Evolutionary conservation across 1,140 invertebrate species (phyloP).

Genomic region (Littorina saxatilis): DNA sequence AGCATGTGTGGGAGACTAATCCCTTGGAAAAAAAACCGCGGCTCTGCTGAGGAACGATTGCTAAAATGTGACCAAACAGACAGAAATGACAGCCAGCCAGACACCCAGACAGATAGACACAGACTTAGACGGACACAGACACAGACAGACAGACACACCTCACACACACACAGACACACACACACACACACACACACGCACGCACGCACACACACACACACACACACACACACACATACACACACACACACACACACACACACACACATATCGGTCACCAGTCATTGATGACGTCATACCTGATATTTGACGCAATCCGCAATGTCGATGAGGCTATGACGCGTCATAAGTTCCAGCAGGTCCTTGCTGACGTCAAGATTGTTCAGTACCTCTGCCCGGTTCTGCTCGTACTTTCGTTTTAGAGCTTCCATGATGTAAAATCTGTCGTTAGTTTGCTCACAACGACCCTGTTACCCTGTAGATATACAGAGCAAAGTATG

Average conservation of each 20-base stretch:
- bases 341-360: constrained; percentile 34
- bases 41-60: too few species aligned
- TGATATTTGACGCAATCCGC: constrained; percentile 39
- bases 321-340: constrained; percentile 36
- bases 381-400: constrained; percentile 23
- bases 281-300: neutral
- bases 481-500: neutral
- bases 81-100: neutral
- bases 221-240: constrained; percentile 13
- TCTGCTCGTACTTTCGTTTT: constrained; percentile 34
- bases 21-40: too few species aligned
- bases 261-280: too few species aligned
- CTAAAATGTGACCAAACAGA: too few species aligned
- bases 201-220: constrained; percentile 19
- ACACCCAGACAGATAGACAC: neutral
- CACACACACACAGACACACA: constrained; percentile 10
- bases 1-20: too few species aligned
- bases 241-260: too few species aligned
- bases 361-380: constrained; percentile 34
- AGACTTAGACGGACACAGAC: too few species aligned
- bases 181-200: constrained; percentile 19
- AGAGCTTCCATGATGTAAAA: constrained; percentile 35
- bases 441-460: too few species aligned
- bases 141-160: too few species aligned
- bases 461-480: neutral